Conservation (phyloP, 30 jellyfish, hydroid and myxozoan species). For the Rhopilema esculentum region DNA sequence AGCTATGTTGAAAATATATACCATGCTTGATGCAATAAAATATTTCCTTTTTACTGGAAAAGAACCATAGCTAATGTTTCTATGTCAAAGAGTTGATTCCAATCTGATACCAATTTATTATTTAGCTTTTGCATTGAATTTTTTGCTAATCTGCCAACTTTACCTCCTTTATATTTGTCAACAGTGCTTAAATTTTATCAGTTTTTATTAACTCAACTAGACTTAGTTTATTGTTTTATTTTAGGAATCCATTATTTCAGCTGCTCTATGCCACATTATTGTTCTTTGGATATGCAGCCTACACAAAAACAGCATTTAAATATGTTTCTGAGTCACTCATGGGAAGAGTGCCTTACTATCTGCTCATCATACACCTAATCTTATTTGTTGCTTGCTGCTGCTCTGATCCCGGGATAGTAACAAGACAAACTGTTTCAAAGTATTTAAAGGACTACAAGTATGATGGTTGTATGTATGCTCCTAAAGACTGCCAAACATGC, state of each 20-base stretch:
- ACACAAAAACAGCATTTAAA: constrained; percentile 80
- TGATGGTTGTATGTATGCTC: constrained; percentile 76
- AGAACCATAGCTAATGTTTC: no score
- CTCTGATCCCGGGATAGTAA: constrained; percentile 82
- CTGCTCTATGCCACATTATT: constrained; percentile 69
- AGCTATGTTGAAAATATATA: no score
- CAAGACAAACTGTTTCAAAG: constrained; percentile 24
- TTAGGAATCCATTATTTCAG: constrained; percentile 86
- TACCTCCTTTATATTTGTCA: no score
- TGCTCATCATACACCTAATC: constrained; percentile 65
- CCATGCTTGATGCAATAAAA: no score
- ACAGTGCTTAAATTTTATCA: no score
- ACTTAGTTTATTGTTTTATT: no score
- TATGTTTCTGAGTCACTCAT: constrained; percentile 74
- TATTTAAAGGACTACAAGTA: constrained; percentile 53
- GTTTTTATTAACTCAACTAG: no score
- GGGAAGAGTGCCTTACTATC: constrained; percentile 78
- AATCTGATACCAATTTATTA: no score
- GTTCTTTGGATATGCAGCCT: constrained; percentile 71
- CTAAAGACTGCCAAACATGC: constrained; percentile 81
- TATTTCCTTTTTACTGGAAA: no score
- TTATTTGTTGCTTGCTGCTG: constrained; percentile 80
- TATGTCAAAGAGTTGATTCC: no score
- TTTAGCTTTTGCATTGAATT: no score
- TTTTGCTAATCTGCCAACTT: no score